Conservation (phyloP, 2,113 vertebrate genomes). For the Callithrix jacchus region DNA sequence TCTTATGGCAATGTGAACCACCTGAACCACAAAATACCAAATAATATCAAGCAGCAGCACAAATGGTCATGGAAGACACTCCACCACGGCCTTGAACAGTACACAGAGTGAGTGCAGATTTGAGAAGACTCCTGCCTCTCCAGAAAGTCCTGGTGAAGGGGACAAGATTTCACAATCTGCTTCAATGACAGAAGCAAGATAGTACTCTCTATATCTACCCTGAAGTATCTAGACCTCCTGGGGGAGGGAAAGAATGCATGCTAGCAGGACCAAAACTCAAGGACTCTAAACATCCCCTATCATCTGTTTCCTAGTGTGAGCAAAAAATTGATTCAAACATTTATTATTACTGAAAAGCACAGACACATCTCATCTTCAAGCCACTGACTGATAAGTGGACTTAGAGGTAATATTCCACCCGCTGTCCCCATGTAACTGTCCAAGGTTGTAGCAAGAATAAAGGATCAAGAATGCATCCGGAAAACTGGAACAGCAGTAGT, state of each 20-base stretch:
- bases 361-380: not conserved
- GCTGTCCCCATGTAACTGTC: not conserved
- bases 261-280: not conserved
- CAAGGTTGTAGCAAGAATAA: not conserved
- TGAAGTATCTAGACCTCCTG: not conserved
- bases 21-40: not conserved
- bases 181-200: not conserved
- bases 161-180: not conserved
- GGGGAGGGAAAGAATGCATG: not conserved
- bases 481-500: not conserved
- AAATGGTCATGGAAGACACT: not conserved
- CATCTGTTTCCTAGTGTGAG: not conserved
- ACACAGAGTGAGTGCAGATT: not conserved
- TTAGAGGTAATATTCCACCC: not conserved
- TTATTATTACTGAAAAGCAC: not conserved
- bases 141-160: not conserved
- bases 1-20: not conserved
- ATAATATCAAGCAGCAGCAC: not conserved
- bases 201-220: fast-evolving
- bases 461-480: not conserved
- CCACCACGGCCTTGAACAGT: not conserved
- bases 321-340: not conserved
- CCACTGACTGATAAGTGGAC: not conserved
- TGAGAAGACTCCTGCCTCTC: not conserved
- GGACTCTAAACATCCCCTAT: not conserved